Conservation (phyloP, 2,113 vertebrate genomes). For the Apeltes quadracus region DNA sequence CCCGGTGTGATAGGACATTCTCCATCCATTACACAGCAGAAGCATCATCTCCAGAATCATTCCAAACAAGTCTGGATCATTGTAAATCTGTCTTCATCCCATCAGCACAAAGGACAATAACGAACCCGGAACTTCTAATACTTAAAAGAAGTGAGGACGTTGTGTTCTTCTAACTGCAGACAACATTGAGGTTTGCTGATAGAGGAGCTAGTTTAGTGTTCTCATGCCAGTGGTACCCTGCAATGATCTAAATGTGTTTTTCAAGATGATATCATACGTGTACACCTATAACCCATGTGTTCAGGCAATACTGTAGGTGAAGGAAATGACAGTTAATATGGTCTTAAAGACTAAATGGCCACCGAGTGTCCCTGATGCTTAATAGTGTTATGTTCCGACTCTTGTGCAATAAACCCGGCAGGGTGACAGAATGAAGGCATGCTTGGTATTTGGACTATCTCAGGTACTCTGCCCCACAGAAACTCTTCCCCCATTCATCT, state of each 20-base stretch:
- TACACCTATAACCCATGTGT: not conserved
- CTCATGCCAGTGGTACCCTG: not conserved
- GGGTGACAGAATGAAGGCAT: slow-evolving; percentile 26
- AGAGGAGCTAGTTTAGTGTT: not conserved
- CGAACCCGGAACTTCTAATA: no score
- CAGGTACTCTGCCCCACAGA: slow-evolving; percentile 45
- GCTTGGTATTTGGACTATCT: slow-evolving; percentile 49
- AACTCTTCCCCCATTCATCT: not conserved
- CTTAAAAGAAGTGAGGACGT: no score
- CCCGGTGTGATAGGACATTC: not conserved
- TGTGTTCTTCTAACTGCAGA: not conserved
- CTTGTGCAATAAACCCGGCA: slow-evolving; percentile 20
- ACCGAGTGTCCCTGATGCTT: not conserved
- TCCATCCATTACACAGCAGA: not conserved
- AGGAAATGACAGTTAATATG: not conserved
- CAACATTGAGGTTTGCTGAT: not conserved
- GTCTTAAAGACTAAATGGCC: not conserved
- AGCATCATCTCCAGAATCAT: not conserved
- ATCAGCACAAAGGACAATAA: not conserved
- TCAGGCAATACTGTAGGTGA: not conserved
- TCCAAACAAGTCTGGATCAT: not conserved
- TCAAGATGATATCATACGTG: not conserved
- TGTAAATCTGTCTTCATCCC: not conserved
- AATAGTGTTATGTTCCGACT: not conserved
- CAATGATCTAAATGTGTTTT: not conserved